Conservation (phyloP, 2,113 vertebrate genomes). For the Lepus europaeus region DNA sequence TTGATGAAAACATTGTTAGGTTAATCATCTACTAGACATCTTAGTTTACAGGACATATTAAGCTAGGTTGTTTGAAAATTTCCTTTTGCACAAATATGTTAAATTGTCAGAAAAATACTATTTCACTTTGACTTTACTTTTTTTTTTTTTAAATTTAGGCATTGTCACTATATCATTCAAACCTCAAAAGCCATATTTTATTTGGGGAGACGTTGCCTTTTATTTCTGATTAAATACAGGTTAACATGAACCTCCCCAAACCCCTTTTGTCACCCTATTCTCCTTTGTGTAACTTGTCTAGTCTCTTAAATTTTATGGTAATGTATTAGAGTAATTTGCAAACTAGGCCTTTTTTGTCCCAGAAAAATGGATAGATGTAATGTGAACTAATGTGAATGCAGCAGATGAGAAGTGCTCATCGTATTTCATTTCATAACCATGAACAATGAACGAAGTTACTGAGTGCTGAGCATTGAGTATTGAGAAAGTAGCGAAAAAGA, state of each 20-base stretch:
- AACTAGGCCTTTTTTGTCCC: neutral
- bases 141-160: constrained; percentile 5
- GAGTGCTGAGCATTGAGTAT: neutral
- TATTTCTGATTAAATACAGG: neutral
- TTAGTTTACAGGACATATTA: neutral
- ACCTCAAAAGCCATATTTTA: neutral
- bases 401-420: neutral
- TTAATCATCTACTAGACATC: neutral
- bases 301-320: neutral
- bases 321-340: neutral
- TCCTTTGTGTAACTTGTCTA: neutral
- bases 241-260: neutral
- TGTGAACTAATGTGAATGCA: neutral
- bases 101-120: neutral
- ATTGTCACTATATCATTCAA: too few species aligned
- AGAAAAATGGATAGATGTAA: neutral
- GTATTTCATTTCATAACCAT: neutral
- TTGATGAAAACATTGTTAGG: neutral
- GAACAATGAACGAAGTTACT: neutral
- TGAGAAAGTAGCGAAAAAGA: neutral
- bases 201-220: neutral
- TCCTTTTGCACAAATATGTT: neutral
- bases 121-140: neutral
- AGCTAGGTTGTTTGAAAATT: neutral
- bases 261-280: neutral